Conservation (phyloP, 2,888 invertebrate genomes). For the Drosophila testacea region DNA sequence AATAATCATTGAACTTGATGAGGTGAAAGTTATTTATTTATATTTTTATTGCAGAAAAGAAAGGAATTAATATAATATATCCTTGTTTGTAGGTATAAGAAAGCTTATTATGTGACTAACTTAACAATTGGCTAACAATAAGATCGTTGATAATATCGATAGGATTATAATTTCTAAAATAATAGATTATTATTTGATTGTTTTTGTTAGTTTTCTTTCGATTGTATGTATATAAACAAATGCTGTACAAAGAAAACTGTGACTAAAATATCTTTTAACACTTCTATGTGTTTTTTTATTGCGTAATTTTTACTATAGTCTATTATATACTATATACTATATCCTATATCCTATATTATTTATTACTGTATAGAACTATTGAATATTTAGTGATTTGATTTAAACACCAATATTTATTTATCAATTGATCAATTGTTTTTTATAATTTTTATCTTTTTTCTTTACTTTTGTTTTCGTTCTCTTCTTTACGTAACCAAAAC, state of each 20-base stretch:
- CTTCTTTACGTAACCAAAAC: constrained; percentile 48
- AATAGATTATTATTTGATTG: neutral
- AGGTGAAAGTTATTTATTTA: constrained; percentile 11
- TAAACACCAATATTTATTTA: constrained; percentile 38
- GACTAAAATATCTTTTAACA: constrained; percentile 66
- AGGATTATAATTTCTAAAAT: constrained; percentile 11
- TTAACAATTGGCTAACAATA: neutral
- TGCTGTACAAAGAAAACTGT: constrained; percentile 64
- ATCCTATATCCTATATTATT: constrained; percentile 1
- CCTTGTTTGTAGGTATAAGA: neutral
- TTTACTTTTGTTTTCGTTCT: constrained; percentile 54
- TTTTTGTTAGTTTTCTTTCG: constrained; percentile 11
- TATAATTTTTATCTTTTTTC: constrained; percentile 52
- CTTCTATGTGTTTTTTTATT: constrained; percentile 28
- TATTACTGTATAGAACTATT: constrained; percentile 47
- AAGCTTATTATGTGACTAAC: constrained; percentile 49
- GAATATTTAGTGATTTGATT: constrained; percentile 28
- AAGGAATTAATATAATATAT: neutral
- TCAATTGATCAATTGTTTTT: constrained; percentile 26
- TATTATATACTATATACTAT: constrained; percentile 14
- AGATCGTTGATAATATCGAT: constrained; percentile 11
- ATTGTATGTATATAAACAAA: constrained; percentile 69
- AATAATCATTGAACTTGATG: constrained; percentile 4
- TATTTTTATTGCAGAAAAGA: neutral
- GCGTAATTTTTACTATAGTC: constrained; percentile 30